Conservation (phyloP, 2,113 vertebrate genomes). For the Anolis carolinensis region DNA sequence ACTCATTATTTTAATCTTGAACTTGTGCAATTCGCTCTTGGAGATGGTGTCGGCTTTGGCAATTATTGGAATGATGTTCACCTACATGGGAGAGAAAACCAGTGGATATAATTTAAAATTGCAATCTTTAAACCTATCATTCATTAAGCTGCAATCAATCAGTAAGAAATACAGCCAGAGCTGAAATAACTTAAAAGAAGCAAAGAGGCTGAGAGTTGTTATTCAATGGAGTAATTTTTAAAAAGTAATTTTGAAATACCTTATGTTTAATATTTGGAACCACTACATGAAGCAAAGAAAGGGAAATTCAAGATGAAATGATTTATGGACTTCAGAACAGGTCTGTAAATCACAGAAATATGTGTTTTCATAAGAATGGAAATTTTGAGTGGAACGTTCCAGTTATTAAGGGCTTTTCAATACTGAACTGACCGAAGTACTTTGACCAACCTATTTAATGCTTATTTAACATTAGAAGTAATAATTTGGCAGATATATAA, state of each 20-base stretch:
- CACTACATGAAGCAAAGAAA: background rate
- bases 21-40: conserved; percentile 97
- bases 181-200: background rate
- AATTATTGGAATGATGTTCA: conserved; percentile 97
- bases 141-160: background rate
- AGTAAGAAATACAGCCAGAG: background rate
- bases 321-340: background rate
- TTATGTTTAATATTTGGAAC: background rate
- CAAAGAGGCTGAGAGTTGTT: background rate
- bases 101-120: background rate
- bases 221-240: background rate
- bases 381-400: background rate
- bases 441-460: background rate
- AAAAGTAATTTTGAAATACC: background rate
- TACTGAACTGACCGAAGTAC: background rate
- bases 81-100: conserved; percentile 70
- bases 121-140: background rate
- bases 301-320: background rate
- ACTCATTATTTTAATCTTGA: conserved; percentile 99
- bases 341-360: background rate
- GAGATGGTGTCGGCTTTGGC: conserved; percentile 98
- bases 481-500: background rate
- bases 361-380: background rate
- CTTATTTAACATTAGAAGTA: background rate
- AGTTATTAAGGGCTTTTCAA: background rate